Evolutionary conservation across 1,140 invertebrate species (phyloP), one percentile per base, ranked within the genome.

Genomic region (Batillaria attramentaria): DNA sequence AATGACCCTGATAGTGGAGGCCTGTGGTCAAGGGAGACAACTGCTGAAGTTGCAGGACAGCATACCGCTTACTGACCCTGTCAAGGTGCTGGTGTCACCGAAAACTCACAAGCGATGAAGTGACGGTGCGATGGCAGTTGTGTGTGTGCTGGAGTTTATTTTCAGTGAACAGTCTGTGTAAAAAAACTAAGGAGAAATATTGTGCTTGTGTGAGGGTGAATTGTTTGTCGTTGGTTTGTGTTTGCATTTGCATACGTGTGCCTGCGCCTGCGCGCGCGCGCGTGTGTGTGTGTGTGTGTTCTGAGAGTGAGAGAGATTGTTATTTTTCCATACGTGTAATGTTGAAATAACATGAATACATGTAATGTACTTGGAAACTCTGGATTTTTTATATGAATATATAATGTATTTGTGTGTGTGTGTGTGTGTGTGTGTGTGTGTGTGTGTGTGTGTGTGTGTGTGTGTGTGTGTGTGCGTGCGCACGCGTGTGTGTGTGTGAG

Each of bases 31-130:
- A 37, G 78, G 60, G 41, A 79, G 76, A 57, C 81, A 79, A 72
- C 74, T 68, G 35, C 42, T 72, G n/a, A 79, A 77, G 78, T 80
- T 62, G 50, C 80, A 75, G 57, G 83, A 60, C 43, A 80, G 78
- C 3, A 93, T 98, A 78, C 95, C 97, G 86, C 91, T 98, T 3
- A 97, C 96, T 87, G 96, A 96, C 87, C 95, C 97, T 20, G 95
- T 97, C 0, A 95, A 96, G 89, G 94, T 98, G n/a, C 94, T 95
- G 41, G 95, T 98, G 65, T 94, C 95, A 31, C 95, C 96, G 0
- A 98, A 97, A 91, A 94, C 95, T 6, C 94, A 97, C 13, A 96
- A 97, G 89, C 93, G 95, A 82, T 95, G 95, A 74, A 41, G 62
- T 35, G 62, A 10, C 31, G 2, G 62, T 66, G n/a, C 37, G 62